phyloP scores from a whole-genome alignment of 2,113 vertebrate genomes.

The Panthera leo region DNA sequence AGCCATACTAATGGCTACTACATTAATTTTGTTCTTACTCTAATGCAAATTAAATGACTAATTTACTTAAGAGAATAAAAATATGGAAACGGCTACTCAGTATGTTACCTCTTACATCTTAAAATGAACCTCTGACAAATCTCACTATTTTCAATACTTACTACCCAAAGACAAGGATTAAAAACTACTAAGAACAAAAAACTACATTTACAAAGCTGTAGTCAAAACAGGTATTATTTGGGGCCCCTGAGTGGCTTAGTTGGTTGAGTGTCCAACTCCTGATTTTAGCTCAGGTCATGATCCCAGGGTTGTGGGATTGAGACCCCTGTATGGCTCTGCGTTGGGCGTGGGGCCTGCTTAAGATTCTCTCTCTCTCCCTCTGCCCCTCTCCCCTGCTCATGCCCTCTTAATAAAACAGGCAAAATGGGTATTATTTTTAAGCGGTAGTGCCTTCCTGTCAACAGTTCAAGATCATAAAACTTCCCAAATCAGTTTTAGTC shows the following conservation, averaged over 20 bases:
- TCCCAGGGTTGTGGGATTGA: no score
- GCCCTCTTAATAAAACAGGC: no score
- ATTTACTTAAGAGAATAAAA: slow-evolving; percentile 10
- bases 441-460: neutral
- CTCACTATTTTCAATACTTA: slow-evolving; percentile 5
- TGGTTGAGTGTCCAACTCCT: no score
- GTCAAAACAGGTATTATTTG: neutral
- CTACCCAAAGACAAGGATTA: neutral
- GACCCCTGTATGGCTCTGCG: no score
- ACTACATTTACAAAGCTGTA: neutral
- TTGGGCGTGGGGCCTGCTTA: no score
- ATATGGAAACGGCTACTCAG: neutral
- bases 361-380: no score
- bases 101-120: neutral
- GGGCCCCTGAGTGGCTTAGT: no score
- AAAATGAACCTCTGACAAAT: neutral
- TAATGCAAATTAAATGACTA: neutral
- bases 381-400: no score
- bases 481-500: neutral
- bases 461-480: neutral
- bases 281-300: no score
- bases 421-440: neutral
- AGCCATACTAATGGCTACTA: neutral
- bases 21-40: neutral
- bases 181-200: neutral